These are phyloP conservation scores for Turritopsis rubra DNA, from an alignment of 30 jellyfish, hydroid and myxozoan genomes.

Conservation along the genomic window DNA sequence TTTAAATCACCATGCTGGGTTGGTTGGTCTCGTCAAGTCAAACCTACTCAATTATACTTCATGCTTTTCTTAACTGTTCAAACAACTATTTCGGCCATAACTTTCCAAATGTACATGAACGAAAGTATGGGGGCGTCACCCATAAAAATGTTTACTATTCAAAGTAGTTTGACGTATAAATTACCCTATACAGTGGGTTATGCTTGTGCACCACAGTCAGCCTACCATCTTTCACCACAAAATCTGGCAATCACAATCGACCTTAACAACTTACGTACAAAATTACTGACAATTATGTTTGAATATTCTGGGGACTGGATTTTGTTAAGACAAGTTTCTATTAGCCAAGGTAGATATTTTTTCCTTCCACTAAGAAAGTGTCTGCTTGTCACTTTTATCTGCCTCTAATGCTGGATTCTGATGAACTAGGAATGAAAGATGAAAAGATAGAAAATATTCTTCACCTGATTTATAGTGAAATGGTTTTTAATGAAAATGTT, in stretches of 20 bases:
- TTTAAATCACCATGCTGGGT: conserved; percentile 22
- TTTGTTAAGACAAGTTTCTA: conserved; percentile 27
- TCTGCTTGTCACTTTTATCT: too few relatives aligned
- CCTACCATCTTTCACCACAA: conserved; percentile 13
- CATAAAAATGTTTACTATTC: conserved; percentile 1
- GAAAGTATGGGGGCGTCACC: conserved; percentile 15
- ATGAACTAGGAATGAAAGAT: too few relatives aligned
- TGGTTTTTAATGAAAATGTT: not conserved
- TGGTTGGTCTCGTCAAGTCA: conserved; percentile 18
- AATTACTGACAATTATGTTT: not conserved
- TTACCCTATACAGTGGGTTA: not conserved
- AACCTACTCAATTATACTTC: conserved; percentile 6
- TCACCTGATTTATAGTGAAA: too few relatives aligned
- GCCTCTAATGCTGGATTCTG: too few relatives aligned
- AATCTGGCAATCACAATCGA: not conserved
- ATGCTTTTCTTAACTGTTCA: conserved; percentile 1
- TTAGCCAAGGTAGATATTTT: conserved; percentile 13
- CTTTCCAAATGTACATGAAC: conserved; percentile 4
- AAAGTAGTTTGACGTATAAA: not conserved
- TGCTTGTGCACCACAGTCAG: conserved; percentile 34
- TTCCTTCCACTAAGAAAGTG: too few relatives aligned
- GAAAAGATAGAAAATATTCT: too few relatives aligned
- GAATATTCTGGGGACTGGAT: conserved; percentile 43
- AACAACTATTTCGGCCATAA: conserved; percentile 11
- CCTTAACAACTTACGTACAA: not conserved